Evolutionary conservation across 2,113 vertebrate species (phyloP), one percentile per base, ranked within the genome.

Genomic region (Mustela nigripes): DNA sequence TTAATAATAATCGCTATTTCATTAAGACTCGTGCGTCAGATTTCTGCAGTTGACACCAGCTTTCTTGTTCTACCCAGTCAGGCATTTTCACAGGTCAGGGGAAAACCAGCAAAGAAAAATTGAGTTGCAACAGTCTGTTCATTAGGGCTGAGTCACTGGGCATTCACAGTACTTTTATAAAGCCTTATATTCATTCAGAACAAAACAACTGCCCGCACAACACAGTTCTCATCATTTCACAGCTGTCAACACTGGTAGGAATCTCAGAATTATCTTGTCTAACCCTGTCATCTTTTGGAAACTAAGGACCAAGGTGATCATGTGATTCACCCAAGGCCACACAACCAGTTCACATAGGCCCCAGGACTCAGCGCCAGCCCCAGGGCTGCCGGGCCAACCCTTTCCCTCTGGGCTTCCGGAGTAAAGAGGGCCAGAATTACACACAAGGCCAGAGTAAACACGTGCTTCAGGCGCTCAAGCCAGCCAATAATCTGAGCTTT

Each of bases 71-170:
- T 62, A 73, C 28, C 2, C 24, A 31, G 74, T 33, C 56, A 42
- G 21, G 11, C 65, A 15, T 78, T 89, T 63, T 50, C 53, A 58
- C 10, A 71, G 9, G 18, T 18, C 26, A 24, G 11, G 56, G 19
- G 15, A 0, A 63, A 71, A 65, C 81, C 2, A 10, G 39, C 14
- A 9, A 80, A 74, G 63, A 81, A 31, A 53, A 71, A 45, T n/a
- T 4, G n/a, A 11, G 65, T n/a, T 50, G 14, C 21, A 5, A 4
- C 0, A 4, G 53, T 42, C 9, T n/a, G 0, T n/a, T 84, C 60
- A 4, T 42, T 63, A 22, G 16, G 53, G 50, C 48, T 48, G 79
- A 69, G 48, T 63, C 79, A 22, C 73, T 63, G 65, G 71, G 15
- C 45, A 62, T 33, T 5, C 2, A 16, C 11, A 4, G 24, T 24